These are phyloP conservation scores for Macrochelys suwanniensis DNA, from an alignment of 2,797 vertebrate genomes.

Conservation along the genomic window DNA sequence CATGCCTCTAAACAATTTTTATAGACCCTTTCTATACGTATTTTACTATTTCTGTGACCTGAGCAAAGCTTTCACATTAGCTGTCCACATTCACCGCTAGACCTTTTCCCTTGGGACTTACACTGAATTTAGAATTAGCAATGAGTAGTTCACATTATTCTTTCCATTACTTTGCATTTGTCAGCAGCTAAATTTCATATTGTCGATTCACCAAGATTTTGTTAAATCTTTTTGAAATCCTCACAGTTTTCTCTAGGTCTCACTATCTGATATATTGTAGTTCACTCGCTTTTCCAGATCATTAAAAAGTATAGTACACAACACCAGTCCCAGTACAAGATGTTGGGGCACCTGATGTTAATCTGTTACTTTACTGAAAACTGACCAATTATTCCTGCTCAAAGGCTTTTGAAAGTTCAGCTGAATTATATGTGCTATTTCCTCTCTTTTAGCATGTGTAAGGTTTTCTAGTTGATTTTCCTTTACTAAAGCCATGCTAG, in stretches of 20 bases:
- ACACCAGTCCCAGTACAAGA: neutral
- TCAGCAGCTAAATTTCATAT: neutral
- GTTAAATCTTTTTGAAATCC: neutral
- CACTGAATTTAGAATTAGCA: neutral
- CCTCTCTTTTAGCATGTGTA: neutral
- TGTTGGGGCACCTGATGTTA: neutral
- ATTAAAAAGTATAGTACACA: no score
- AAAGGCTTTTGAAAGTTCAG: neutral
- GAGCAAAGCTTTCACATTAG: neutral
- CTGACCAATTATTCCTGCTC: neutral
- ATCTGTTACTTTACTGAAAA: neutral
- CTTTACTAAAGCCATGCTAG: neutral
- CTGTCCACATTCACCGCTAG: neutral
- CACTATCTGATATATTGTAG: neutral
- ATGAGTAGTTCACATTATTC: neutral
- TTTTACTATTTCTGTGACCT: neutral
- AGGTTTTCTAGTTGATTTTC: neutral
- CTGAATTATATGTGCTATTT: neutral
- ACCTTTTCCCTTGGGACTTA: neutral
- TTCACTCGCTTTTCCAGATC: no score
- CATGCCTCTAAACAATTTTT: neutral
- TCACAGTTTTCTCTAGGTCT: neutral
- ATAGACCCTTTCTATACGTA: neutral
- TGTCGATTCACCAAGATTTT: neutral
- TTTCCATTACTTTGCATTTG: neutral